phyloP scores from a whole-genome alignment of 2,888 invertebrate species.

The Tortricodes alternella region DNA sequence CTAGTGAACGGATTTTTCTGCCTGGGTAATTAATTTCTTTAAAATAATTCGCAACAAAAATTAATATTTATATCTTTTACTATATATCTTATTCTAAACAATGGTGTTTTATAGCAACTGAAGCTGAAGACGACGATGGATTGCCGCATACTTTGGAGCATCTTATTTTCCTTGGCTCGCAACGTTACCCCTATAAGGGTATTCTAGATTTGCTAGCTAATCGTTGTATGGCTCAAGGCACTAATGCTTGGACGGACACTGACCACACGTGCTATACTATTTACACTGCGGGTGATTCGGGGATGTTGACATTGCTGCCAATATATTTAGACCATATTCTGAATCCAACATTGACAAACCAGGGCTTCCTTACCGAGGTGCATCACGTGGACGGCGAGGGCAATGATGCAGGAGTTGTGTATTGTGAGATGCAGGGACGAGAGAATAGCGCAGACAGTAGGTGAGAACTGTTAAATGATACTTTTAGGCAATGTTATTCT shows the following conservation, averaged over 20 bases:
- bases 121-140: conserved; percentile 95
- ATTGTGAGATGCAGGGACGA: conserved; percentile 95
- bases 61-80: conserved; percentile 9
- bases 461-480: conserved; percentile 43
- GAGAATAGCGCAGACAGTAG: conserved; percentile 91
- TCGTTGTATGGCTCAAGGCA: conserved; percentile 94
- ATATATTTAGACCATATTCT: conserved; percentile 96
- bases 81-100: neutral
- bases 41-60: no score
- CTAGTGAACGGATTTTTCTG: conserved; percentile 94
- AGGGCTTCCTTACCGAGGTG: conserved; percentile 94
- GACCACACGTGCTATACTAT: conserved; percentile 96
- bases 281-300: conserved; percentile 91
- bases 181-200: conserved; percentile 94
- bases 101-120: conserved; percentile 86
- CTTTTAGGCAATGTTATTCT: neutral
- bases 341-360: conserved; percentile 90
- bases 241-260: conserved; percentile 94
- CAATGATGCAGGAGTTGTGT: conserved; percentile 96
- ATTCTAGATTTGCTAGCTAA: conserved; percentile 94
- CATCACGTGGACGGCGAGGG: conserved; percentile 95
- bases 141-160: conserved; percentile 96
- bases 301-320: conserved; percentile 93
- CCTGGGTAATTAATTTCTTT: conserved; percentile 84
- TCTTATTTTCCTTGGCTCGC: conserved; percentile 94